Evolutionary conservation across 2,888 invertebrate genomes (phyloP).

Genomic region (Augiades crinisus): DNA sequence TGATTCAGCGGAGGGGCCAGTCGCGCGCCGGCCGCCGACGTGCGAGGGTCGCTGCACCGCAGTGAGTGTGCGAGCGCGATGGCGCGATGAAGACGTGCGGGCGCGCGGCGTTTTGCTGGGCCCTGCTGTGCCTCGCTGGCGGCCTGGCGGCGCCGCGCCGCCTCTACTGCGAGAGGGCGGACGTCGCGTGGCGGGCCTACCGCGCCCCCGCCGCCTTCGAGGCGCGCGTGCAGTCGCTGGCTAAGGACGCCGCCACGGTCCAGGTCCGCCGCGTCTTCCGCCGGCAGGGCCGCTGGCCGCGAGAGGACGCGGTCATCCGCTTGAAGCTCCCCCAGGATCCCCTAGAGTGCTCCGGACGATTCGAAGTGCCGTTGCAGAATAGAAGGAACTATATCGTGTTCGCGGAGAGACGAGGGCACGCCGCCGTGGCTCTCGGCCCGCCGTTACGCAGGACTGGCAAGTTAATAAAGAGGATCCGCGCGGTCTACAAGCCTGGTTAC

Average conservation of each 20-base stretch:
- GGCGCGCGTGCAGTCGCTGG: conserved; percentile 71
- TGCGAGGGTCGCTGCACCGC: conserved; percentile 48
- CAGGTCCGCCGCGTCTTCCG: conserved; percentile 67
- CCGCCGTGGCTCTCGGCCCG: conserved; percentile 72
- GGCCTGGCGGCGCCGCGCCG: conserved; percentile 58
- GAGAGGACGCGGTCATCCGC: conserved; percentile 60
- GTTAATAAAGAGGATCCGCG: conserved; percentile 68
- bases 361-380: conserved; percentile 72
- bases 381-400: conserved; percentile 75
- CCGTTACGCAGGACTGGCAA: conserved; percentile 68
- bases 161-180: conserved; percentile 77
- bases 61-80: conserved; percentile 57
- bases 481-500: conserved; percentile 75
- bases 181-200: conserved; percentile 78
- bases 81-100: conserved; percentile 76
- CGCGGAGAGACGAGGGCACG: conserved; percentile 69
- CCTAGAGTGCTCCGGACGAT: conserved; percentile 66
- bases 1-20: conserved; percentile 49
- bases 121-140: conserved; percentile 62
- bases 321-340: conserved; percentile 55
- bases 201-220: conserved; percentile 76
- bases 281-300: conserved; percentile 70
- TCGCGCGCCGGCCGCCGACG: conserved; percentile 74
- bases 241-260: conserved; percentile 67
- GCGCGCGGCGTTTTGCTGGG: conserved; percentile 76